Evolutionary conservation across 1,140 invertebrate species (phyloP).

Genomic region (Drosophila jambulina): DNA sequence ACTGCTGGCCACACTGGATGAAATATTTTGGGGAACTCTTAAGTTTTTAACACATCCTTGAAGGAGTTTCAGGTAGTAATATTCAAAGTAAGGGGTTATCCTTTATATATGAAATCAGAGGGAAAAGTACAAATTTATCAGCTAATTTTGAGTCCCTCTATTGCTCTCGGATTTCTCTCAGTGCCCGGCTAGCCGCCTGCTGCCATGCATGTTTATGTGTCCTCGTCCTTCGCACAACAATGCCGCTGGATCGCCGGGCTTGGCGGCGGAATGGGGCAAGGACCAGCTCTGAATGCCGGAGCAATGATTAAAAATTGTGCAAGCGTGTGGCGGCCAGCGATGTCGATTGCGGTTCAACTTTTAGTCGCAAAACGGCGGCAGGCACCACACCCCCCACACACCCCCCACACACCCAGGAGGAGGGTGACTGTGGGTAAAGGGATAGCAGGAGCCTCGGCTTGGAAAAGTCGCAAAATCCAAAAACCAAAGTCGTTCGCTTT

Average conservation of each 20-base stretch:
- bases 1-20: slow-evolving; percentile 8
- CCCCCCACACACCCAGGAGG: background rate
- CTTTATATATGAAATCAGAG: too few species aligned
- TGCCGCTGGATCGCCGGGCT: slow-evolving; percentile 29
- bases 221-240: slow-evolving; percentile 62
- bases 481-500: slow-evolving; percentile 78
- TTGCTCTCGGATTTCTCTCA: background rate
- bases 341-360: slow-evolving; percentile 54
- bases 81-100: background rate
- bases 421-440: background rate
- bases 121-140: background rate
- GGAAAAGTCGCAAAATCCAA: slow-evolving; percentile 71
- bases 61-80: background rate
- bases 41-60: background rate
- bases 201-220: slow-evolving; percentile 78
- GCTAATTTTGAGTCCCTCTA: fast-evolving
- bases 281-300: slow-evolving; percentile 48
- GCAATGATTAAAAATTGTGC: slow-evolving; percentile 82
- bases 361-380: slow-evolving; percentile 35
- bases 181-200: slow-evolving; percentile 34
- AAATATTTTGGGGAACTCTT: background rate
- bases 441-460: background rate
- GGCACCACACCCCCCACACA: background rate
- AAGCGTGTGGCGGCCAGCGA: slow-evolving; percentile 62
- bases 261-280: slow-evolving; percentile 18